Base-by-base conservation (phyloP, 2,888 invertebrate species). In the Drosophila multiciliata region DNA sequence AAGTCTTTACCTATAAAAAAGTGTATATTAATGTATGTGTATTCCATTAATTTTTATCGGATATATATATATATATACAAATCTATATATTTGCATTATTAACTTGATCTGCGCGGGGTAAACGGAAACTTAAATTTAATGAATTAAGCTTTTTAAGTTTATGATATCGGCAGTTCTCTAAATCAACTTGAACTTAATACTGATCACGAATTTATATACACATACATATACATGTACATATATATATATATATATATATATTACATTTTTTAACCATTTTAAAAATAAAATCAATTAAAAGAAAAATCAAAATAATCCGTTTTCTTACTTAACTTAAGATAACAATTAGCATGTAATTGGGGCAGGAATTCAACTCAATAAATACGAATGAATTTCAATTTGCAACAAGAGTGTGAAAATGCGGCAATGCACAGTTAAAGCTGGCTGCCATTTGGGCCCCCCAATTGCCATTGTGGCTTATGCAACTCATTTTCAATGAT, bases 401-500 rank as follows among this genome's bases (percentile, higher is more conserved):
- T 73, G 75, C 75, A 73, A 45, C 67, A 63, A 42, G 32, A 20
- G 15, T 52, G 3, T 40, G 40, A 40, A 45, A 49, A 49, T 49
- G 26, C 23, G 2, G 2, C 23, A 23, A 23, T 23, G 75, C 42
- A 61, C 61, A 69, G 50, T 73, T 70, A 70, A 70, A 73, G 60
- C 73, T 38, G 58, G 23, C 49, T 45, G 54, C 54, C 49, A 73
- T 78, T 73, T 62, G 78, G 57, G 79, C 66, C 68, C 66, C 68
- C 73, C 49, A 69, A 68, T 79, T 70, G 33, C 57, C 65, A 66
- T 75, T 70, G 90, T 75, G 85, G 88, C 90, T 89, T 83, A 73
- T 89, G 88, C 85, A 89, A 78, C 75, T 84, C 78, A 81, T 83
- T 83, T 87, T 73, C 72, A 74, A 78, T 23, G 23, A 23, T 45